A percentile compares a stretch with the other conserved stretches of the same genome.
These are phyloP conservation scores for Cyphomyrus plagiostoma DNA, from an alignment of 2,113 vertebrate genomes.

Conservation along the genomic window DNA sequence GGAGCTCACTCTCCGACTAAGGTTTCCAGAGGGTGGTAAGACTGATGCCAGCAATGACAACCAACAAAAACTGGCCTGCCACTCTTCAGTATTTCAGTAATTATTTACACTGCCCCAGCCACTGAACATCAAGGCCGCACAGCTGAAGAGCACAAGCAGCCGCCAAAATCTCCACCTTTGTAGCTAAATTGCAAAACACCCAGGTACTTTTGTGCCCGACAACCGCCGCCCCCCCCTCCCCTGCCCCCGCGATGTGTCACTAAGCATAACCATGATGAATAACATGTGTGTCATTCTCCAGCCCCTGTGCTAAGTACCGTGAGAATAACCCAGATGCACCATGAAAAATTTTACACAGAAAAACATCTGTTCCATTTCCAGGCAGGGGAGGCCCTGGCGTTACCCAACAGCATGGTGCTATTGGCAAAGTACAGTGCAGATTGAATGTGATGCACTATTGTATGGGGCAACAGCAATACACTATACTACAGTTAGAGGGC, in stretches of 20 bases:
- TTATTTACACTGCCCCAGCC: background rate
- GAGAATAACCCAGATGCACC: background rate
- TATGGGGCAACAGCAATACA: background rate
- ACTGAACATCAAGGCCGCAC: background rate
- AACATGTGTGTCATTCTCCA: background rate
- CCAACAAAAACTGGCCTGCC: background rate
- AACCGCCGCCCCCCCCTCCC: too few relatives aligned
- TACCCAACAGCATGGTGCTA: background rate
- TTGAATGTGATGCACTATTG: background rate
- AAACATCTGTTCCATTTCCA: background rate
- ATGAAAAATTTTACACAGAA: background rate
- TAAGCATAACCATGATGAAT: background rate
- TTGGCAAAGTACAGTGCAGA: background rate
- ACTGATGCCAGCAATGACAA: background rate
- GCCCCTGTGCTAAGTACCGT: background rate
- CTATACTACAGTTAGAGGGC: background rate
- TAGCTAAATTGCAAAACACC: background rate
- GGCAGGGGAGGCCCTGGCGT: background rate
- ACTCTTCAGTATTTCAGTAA: background rate
- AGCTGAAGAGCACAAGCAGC: background rate
- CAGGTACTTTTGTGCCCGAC: background rate
- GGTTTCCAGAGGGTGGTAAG: background rate
- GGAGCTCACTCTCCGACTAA: too few relatives aligned
- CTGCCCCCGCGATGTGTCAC: background rate
- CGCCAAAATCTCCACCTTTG: background rate